Percentiles rank a stretch among this genome's conserved stretches.
Evolutionary conservation across 1,140 invertebrate species (phyloP).

Genomic region (Ceratosolen solmsi): DNA sequence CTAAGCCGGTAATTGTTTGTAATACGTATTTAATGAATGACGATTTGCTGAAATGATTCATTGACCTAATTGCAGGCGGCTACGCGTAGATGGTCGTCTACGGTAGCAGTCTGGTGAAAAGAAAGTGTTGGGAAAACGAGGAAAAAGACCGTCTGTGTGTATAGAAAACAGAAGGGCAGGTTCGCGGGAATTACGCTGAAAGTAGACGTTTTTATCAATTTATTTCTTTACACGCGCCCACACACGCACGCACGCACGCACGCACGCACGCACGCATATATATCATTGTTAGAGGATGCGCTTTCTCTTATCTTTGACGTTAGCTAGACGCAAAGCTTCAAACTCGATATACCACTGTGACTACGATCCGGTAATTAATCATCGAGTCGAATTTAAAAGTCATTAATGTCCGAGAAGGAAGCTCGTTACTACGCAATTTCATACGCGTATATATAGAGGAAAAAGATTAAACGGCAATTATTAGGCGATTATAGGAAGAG

Average conservation of each 20-base stretch:
- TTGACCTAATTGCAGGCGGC: background rate
- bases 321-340: no score
- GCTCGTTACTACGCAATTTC: background rate
- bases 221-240: no score
- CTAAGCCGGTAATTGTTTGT: background rate
- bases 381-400: background rate
- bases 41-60: background rate
- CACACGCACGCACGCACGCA: no score
- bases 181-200: background rate
- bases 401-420: background rate
- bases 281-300: no score
- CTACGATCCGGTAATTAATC: no score
- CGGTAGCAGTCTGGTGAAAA: background rate
- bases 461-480: background rate
- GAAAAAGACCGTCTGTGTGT: background rate
- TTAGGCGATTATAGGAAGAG: background rate
- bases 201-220: background rate
- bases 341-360: no score
- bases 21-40: background rate
- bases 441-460: background rate
- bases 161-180: background rate
- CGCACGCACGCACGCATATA: no score
- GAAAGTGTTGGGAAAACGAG: background rate
- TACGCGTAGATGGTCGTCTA: background rate
- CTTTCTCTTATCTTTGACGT: no score